Conservation (phyloP, 2,888 invertebrate species). For the Cepaea hortensis region DNA sequence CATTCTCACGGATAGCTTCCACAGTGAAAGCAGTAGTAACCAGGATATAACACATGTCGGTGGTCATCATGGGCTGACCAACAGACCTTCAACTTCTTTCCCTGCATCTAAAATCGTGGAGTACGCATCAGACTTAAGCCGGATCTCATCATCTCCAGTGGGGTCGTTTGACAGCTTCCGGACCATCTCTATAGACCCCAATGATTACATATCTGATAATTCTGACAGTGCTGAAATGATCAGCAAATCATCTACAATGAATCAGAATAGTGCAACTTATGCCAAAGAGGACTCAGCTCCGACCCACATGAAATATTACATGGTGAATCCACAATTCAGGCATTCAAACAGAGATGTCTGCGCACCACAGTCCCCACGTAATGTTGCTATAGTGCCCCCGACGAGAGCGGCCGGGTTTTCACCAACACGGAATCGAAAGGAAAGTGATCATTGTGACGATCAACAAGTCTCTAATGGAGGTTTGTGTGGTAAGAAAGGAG, state of each 20-base stretch:
- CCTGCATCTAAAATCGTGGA: constrained; percentile 53
- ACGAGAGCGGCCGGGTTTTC: constrained; percentile 67
- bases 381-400: constrained; percentile 53
- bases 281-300: constrained; percentile 57
- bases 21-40: constrained; percentile 64
- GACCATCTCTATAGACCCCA: constrained; percentile 46
- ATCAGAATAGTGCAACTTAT: constrained; percentile 59
- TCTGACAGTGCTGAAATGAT: constrained; percentile 56
- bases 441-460: constrained; percentile 50
- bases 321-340: constrained; percentile 64
- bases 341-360: constrained; percentile 59
- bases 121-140: constrained; percentile 20
- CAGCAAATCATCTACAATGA: constrained; percentile 62
- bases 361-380: constrained; percentile 50
- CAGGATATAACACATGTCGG: constrained; percentile 39
- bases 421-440: constrained; percentile 78
- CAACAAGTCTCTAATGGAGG: constrained; percentile 1
- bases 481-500: constrained; percentile 55
- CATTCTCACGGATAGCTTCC: constrained; percentile 74
- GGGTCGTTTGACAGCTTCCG: constrained; percentile 50
- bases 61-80: not conserved
- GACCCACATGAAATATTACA: constrained; percentile 60
- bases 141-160: constrained; percentile 38
- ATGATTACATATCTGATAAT: constrained; percentile 30
- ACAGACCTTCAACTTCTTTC: constrained; percentile 59